Evolutionary conservation across 2,113 vertebrate species (phyloP).

Genomic region (Cacatua alba): DNA sequence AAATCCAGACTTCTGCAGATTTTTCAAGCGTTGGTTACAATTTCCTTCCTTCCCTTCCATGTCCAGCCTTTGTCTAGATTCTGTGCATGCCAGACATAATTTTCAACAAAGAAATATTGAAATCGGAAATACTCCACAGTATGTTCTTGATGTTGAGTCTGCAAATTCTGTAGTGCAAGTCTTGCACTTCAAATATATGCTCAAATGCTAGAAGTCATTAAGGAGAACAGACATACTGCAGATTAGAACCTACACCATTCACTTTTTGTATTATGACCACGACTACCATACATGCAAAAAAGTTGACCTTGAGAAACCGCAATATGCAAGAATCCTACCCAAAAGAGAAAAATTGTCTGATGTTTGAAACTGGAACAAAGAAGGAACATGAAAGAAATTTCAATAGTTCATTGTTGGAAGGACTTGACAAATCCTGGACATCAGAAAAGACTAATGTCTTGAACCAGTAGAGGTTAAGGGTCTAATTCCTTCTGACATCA

Average conservation of each 20-base stretch:
- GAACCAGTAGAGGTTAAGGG: neutral
- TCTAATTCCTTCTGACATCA: neutral
- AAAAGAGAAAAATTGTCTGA: neutral
- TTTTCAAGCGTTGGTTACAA: constrained; percentile 31
- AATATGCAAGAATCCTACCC: neutral
- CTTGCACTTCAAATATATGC: neutral
- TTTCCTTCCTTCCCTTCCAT: constrained; percentile 38
- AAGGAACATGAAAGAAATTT: neutral
- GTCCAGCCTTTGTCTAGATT: constrained; percentile 25
- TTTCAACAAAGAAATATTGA: constrained; percentile 30
- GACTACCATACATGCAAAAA: neutral
- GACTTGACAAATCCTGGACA: neutral
- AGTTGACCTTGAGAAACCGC: neutral
- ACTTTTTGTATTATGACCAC: neutral
- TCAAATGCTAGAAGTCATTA: neutral
- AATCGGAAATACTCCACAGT: constrained; percentile 13
- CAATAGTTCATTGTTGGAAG: neutral
- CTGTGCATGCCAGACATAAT: constrained; percentile 35
- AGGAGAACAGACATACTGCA: neutral
- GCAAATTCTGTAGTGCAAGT: neutral
- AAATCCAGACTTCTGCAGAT: constrained; percentile 42
- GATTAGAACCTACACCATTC: neutral
- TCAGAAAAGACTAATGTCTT: neutral
- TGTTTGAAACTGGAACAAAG: neutral
- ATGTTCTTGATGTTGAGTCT: constrained; percentile 3